Evolutionary conservation across 2,113 vertebrate genomes (phyloP).

Genomic region (Lota lota): DNA sequence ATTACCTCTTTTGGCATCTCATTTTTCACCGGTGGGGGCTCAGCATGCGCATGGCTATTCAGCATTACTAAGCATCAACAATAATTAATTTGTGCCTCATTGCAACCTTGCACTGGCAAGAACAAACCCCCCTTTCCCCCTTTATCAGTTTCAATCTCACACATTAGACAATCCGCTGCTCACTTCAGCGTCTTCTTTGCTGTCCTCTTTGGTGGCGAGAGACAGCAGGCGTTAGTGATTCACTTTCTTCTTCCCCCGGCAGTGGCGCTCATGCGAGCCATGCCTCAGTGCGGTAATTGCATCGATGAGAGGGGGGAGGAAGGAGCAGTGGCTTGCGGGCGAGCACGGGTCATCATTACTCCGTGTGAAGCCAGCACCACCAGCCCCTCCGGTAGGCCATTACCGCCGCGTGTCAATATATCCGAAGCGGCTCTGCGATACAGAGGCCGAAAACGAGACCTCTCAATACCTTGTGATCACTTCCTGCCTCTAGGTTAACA

Average conservation of each 20-base stretch:
- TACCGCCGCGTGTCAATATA: conserved; percentile 55
- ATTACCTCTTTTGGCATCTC: conserved; percentile 65
- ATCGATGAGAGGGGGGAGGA: conserved; percentile 45
- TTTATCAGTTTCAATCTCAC: conserved; percentile 34
- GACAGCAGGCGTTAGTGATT: conserved; percentile 19
- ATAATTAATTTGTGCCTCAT: conserved; percentile 48
- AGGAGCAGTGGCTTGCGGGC: conserved; percentile 42
- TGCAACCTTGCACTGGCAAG: conserved; percentile 23
- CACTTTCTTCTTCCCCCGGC: conserved; percentile 15
- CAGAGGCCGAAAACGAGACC: conserved; percentile 43
- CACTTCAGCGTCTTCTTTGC: conserved; percentile 13
- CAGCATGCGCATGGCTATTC: conserved; percentile 26
- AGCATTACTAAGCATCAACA: conserved; percentile 34
- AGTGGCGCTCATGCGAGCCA: conserved; percentile 12
- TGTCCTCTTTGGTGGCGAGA: conserved; percentile 14
- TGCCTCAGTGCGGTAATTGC: conserved; percentile 55
- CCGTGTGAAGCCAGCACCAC: conserved; percentile 38
- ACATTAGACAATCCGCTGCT: conserved; percentile 20
- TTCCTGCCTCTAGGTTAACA: conserved; percentile 50
- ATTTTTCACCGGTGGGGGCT: conserved; percentile 59
- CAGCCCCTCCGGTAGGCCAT: conserved; percentile 53
- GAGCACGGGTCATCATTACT: conserved; percentile 59
- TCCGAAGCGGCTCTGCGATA: conserved; percentile 35
- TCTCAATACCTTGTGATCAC: conserved; percentile 52
- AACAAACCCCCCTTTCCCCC: not conserved